Evolutionary conservation across 2,113 vertebrate species (phyloP), one percentile per base, ranked within the genome.

Genomic region (Columba livia): DNA sequence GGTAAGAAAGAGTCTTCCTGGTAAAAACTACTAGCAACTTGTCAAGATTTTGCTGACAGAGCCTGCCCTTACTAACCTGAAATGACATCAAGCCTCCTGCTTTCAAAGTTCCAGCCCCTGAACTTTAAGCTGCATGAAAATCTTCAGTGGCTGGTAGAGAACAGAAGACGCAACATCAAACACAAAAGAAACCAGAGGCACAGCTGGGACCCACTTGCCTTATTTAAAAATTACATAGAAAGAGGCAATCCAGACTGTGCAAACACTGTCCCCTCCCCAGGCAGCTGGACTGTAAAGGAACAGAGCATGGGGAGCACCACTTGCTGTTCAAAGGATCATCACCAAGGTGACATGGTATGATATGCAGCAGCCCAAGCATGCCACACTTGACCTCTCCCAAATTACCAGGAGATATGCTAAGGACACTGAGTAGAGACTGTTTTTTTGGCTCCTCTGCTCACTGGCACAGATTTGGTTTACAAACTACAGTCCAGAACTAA

Each of bases 1-100:
- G 26, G 36, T 16, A 92, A 56, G 20, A 44, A 93, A 88, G 18
- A 83, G 56, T 8, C 34, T 81, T 71, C 36, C 60, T 56, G 31
- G 77, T 44, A 38, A 36, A 88, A 90, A 34, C 10, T 58, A 20
- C 29, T 73, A 64, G 51, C 42, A 81, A 32, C 69, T 81, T 51
- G 20, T 34, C 34, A 93, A 71, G 72, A 78, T 84, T 88, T 67
- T 94, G 94, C 88, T 90, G 71, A 82, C 85, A 85, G 61, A 61
- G 82, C 58, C 54, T 85, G 88, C 34, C 69, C 48, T 91, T 84
- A 71, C 67, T 56, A 80, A 89, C 82, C 50, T 60, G 38, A 89
- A 93, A 85, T 34, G 51, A 80, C 64, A 73, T 36, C 34, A 73
- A 80, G 75, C 31, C 31, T 90, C 53, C 36, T 74, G 79, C 72